Evolutionary conservation across 2,113 vertebrate species (phyloP).

Genomic region (Nannospalax galili): DNA sequence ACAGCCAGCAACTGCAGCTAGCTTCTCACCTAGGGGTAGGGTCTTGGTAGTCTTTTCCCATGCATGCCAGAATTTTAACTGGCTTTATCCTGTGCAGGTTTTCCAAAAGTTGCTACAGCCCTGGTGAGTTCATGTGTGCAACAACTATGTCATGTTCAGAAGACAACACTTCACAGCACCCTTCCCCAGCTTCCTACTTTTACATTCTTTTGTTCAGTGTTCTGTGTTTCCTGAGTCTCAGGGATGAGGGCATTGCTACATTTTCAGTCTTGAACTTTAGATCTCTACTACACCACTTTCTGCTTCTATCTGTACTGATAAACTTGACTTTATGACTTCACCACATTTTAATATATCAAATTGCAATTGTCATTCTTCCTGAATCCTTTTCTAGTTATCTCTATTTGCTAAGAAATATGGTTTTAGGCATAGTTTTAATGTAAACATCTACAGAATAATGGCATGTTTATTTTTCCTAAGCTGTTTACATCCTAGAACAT

Average conservation of each 20-base stretch:
- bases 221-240: background rate
- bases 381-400: background rate
- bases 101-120: background rate
- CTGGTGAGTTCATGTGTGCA: background rate
- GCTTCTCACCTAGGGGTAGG: background rate
- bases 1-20: background rate
- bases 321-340: background rate
- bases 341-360: background rate
- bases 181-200: background rate
- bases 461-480: background rate
- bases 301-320: background rate
- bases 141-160: background rate
- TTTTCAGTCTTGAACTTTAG: background rate
- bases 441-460: background rate
- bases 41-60: background rate
- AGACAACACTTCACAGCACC: background rate
- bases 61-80: background rate
- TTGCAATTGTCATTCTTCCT: background rate
- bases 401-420: background rate
- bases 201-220: background rate
- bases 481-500: background rate
- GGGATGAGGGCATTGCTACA: background rate
- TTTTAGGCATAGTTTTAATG: background rate
- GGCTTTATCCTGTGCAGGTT: background rate
- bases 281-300: background rate